phyloP scores from a whole-genome alignment of 2,113 vertebrate species.

The Scomber scombrus region DNA sequence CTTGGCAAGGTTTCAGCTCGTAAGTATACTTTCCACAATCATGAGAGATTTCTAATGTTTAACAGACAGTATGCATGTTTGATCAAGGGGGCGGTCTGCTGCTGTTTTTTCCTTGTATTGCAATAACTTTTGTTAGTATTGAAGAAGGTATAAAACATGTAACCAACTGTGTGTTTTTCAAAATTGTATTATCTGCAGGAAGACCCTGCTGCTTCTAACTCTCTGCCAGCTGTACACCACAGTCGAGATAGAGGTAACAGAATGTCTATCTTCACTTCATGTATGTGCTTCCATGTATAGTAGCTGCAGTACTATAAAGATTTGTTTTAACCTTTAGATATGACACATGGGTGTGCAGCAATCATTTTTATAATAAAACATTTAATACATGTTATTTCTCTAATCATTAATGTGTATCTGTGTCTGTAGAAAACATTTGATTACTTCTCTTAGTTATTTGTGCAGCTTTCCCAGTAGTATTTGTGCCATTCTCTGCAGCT shows the following conservation, averaged over 20 bases:
- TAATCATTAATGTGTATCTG: too few species aligned
- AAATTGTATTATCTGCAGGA: slow-evolving; percentile 78
- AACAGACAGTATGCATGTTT: background rate
- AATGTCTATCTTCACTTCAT: background rate
- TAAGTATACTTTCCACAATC: slow-evolving; percentile 81
- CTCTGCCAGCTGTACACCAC: slow-evolving; percentile 92
- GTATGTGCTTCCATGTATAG: background rate
- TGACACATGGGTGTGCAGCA: too few species aligned
- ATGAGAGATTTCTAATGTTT: background rate
- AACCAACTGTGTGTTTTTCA: background rate
- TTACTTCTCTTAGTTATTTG: too few species aligned
- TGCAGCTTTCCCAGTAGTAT: background rate
- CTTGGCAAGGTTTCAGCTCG: slow-evolving; percentile 95
- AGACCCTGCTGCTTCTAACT: slow-evolving; percentile 88
- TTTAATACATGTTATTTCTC: too few species aligned
- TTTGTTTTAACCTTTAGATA: background rate
- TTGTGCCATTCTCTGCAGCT: background rate
- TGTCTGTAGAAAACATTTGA: too few species aligned
- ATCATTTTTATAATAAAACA: too few species aligned
- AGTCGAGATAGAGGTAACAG: slow-evolving; percentile 94
- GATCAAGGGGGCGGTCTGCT: background rate
- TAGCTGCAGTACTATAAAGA: background rate
- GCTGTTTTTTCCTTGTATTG: background rate
- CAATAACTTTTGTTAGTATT: background rate
- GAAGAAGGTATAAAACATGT: background rate